These are phyloP conservation scores for Corythaixoides concolor DNA, from an alignment of 2,113 vertebrate species.

Conservation along the genomic window DNA sequence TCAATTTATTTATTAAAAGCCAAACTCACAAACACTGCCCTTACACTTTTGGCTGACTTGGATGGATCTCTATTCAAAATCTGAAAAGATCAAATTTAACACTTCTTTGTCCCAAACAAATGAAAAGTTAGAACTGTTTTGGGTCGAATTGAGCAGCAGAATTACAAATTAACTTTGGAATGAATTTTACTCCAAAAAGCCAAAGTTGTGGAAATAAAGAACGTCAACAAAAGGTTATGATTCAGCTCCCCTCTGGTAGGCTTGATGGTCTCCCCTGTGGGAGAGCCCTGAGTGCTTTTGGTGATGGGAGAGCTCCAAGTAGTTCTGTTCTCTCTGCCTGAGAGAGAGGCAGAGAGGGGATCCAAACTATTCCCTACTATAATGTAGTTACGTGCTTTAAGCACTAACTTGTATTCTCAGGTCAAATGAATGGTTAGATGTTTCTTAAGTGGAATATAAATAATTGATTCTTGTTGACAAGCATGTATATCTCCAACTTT, in stretches of 20 bases:
- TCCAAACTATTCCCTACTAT: neutral
- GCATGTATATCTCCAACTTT: neutral
- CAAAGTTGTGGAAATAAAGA: neutral
- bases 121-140: neutral
- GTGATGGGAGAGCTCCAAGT: neutral
- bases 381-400: neutral
- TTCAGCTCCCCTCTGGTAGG: neutral
- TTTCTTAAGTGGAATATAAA: slow-evolving; percentile 1
- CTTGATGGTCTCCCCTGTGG: accelerated
- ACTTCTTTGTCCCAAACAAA: neutral
- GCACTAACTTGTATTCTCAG: neutral
- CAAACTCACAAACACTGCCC: neutral
- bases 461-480: neutral
- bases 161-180: neutral
- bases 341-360: neutral
- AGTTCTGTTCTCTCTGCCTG: neutral
- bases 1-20: neutral
- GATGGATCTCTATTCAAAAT: neutral
- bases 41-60: neutral
- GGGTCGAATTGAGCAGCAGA: neutral
- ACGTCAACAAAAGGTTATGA: neutral
- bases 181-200: neutral
- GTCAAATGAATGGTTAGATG: neutral
- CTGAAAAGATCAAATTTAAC: neutral
- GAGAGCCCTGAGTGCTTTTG: neutral